Evolutionary conservation across 2,888 invertebrate species (phyloP).

Genomic region (Patella caerulea): DNA sequence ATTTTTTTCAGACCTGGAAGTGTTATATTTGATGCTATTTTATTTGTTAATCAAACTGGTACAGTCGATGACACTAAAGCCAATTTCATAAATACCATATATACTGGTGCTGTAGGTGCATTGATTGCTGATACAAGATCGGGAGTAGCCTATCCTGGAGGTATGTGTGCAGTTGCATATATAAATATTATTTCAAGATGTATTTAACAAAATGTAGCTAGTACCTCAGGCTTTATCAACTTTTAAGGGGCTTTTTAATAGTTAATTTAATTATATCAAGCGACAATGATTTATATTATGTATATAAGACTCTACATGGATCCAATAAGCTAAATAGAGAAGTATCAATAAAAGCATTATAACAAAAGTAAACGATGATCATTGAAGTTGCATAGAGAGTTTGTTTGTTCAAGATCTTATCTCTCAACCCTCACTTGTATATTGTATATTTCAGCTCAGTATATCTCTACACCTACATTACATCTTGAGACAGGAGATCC

Average conservation of each 20-base stretch:
- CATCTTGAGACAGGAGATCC: constrained; percentile 2
- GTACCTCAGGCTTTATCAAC: too few relatives aligned
- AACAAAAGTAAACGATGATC: too few relatives aligned
- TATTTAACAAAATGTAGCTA: too few relatives aligned
- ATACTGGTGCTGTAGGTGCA: constrained; percentile 23
- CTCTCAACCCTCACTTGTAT: neutral
- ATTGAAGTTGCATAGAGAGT: too few relatives aligned
- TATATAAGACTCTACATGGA: too few relatives aligned
- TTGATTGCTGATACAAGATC: constrained; percentile 2
- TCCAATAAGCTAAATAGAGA: too few relatives aligned
- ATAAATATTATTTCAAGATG: too few relatives aligned
- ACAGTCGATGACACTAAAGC: constrained; percentile 7
- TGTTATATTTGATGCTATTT: constrained; percentile 30
- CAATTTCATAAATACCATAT: constrained; percentile 9
- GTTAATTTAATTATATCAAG: too few relatives aligned
- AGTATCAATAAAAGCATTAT: too few relatives aligned
- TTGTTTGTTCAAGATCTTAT: too few relatives aligned
- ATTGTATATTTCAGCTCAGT: neutral
- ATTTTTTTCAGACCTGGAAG: constrained; percentile 26
- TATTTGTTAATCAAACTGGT: constrained; percentile 31
- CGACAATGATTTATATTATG: too few relatives aligned
- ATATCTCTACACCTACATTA: constrained; percentile 4
- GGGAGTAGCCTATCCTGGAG: constrained; percentile 19
- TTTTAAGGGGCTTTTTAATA: too few relatives aligned
- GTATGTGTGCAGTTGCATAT: constrained; percentile 5